Conservation (phyloP, 2,113 vertebrate species). For the Muntiacus reevesi region DNA sequence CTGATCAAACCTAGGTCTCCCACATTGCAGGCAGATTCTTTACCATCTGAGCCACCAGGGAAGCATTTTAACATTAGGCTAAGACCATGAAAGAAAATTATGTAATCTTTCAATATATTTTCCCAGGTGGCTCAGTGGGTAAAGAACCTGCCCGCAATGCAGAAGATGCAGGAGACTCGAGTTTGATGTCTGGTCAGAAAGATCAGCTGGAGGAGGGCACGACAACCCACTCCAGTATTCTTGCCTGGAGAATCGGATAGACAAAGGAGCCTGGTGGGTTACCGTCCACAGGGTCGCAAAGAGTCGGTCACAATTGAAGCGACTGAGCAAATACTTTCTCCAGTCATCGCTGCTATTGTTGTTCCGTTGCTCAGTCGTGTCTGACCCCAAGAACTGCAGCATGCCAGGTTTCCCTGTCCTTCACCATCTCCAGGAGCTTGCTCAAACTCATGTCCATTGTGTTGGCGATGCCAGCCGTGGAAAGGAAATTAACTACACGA, state of each 20-base stretch:
- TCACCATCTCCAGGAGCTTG: not conserved
- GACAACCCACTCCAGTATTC: not conserved
- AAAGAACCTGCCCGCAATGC: not conserved
- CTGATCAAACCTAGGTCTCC: not conserved
- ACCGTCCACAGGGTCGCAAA: not conserved
- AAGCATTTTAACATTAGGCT: not conserved
- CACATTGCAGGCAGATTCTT: not conserved
- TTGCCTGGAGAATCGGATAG: not conserved
- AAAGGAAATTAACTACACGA: not conserved
- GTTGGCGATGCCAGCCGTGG: not conserved
- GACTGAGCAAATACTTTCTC: not conserved
- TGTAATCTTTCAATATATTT: not conserved
- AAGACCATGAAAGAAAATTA: not conserved
- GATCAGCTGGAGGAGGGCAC: not conserved
- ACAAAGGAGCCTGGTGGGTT: not conserved
- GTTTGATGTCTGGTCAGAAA: not conserved
- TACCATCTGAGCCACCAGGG: not conserved
- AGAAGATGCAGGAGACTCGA: not conserved
- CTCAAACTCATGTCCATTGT: not conserved
- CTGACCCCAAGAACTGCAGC: not conserved
- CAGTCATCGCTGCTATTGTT: fast-evolving
- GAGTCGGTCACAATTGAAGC: fast-evolving
- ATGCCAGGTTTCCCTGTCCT: not conserved
- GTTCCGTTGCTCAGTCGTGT: not conserved
- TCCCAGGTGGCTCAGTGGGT: not conserved